Evolutionary conservation across 1,140 invertebrate species (phyloP).

Genomic region (Drusus annulatus): DNA sequence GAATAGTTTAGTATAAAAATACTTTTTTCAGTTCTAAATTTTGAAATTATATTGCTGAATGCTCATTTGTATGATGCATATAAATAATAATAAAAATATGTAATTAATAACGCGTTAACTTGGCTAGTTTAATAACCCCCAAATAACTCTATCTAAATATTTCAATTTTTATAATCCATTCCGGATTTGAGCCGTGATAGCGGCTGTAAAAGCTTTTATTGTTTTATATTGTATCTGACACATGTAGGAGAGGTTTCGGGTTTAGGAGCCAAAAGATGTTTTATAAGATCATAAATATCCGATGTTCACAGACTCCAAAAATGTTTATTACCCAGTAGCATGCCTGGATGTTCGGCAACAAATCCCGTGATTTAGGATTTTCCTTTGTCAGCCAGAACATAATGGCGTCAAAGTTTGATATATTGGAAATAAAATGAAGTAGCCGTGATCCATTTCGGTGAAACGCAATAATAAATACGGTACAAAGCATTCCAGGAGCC

Average conservation of each 20-base stretch:
- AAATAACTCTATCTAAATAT: conserved; percentile 41
- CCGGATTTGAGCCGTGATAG: conserved; percentile 21
- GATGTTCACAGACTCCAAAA: conserved; percentile 36
- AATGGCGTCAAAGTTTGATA: conserved; percentile 41
- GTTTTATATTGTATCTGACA: conserved; percentile 26
- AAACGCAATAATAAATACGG: too few relatives aligned
- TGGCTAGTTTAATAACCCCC: conserved; percentile 17
- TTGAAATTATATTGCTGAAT: neutral
- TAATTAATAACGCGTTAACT: conserved; percentile 38
- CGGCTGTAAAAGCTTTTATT: conserved; percentile 39
- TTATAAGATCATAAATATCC: conserved; percentile 47
- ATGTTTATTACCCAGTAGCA: conserved; percentile 47
- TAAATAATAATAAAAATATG: conserved; percentile 41
- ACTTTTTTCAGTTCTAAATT: neutral
- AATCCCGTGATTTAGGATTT: conserved; percentile 41
- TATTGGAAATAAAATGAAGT: conserved; percentile 40
- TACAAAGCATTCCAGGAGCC: conserved; percentile 15
- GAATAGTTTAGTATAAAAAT: neutral
- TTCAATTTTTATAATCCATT: conserved; percentile 40
- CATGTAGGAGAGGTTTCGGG: conserved; percentile 10
- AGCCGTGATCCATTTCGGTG: conserved; percentile 37
- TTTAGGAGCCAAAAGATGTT: conserved; percentile 39
- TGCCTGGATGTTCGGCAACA: conserved; percentile 18
- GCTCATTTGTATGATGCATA: conserved; percentile 1
- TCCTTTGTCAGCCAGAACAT: conserved; percentile 26